Evolutionary conservation across 2,888 invertebrate genomes (phyloP).

Genomic region (Unio delphinus): DNA sequence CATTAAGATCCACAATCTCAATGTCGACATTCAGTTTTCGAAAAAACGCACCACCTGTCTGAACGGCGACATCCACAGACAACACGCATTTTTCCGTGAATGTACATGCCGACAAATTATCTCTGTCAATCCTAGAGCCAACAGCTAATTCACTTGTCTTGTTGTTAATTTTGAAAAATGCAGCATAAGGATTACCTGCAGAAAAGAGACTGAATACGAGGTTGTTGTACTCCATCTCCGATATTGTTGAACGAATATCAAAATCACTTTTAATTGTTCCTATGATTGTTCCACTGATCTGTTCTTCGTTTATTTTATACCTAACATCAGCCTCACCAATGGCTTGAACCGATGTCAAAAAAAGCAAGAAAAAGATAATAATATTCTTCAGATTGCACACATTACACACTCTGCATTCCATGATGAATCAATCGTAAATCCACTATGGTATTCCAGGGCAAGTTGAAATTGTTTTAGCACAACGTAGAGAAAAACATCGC

Average conservation of each 20-base stretch:
- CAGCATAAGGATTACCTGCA: slow-evolving; percentile 39
- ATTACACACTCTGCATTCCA: too few species aligned
- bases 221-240: slow-evolving; percentile 36
- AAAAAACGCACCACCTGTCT: slow-evolving; percentile 46
- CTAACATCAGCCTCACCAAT: too few species aligned
- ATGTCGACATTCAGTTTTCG: slow-evolving; percentile 50
- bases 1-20: slow-evolving; percentile 51
- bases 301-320: slow-evolving; percentile 42
- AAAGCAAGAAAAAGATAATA: too few species aligned
- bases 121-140: slow-evolving; percentile 38
- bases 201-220: slow-evolving; percentile 52
- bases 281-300: slow-evolving; percentile 27
- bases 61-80: slow-evolving; percentile 49
- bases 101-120: slow-evolving; percentile 36
- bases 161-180: slow-evolving; percentile 44
- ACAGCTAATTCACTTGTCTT: slow-evolving; percentile 39
- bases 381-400: too few species aligned
- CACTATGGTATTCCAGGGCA: too few species aligned
- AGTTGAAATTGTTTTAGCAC: too few species aligned
- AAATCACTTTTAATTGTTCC: slow-evolving; percentile 46
- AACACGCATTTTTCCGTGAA: slow-evolving; percentile 30
- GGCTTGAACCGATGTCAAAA: too few species aligned
- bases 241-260: slow-evolving; percentile 37
- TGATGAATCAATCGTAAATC: too few species aligned
- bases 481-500: too few species aligned